Conservation (phyloP, 2,797 vertebrate genomes). For the Peromyscus attwateri region DNA sequence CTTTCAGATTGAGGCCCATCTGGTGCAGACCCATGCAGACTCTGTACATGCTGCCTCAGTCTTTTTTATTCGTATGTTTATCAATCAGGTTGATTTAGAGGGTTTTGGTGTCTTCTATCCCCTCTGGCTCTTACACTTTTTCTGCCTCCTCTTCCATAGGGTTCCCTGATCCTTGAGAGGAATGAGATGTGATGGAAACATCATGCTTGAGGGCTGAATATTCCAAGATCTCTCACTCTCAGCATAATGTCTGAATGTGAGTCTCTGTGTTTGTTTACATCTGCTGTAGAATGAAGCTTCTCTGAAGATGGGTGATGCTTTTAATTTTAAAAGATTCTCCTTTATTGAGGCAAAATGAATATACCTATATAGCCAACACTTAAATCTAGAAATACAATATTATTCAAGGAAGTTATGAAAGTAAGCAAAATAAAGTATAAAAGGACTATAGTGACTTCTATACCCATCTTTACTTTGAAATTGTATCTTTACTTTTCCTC, state of each 20-base stretch:
- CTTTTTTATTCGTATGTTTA: not conserved
- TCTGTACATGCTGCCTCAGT: not conserved
- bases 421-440: constrained; percentile 25
- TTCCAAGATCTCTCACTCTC: not conserved
- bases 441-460: not conserved
- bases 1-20: not conserved
- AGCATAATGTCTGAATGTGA: not conserved
- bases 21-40: not conserved
- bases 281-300: not conserved
- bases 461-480: not conserved
- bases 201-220: not conserved
- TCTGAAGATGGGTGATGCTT: not conserved
- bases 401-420: not conserved
- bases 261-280: not conserved
- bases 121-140: not conserved
- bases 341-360: constrained; percentile 21
- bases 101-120: not conserved
- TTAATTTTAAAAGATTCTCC: constrained; percentile 4
- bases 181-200: not conserved
- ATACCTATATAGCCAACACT: not conserved
- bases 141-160: not conserved
- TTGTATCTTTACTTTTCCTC: not conserved
- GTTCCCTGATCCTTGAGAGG: not conserved
- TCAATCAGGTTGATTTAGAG: not conserved
- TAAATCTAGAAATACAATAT: constrained; percentile 46